Conservation (phyloP, 2,797 vertebrate species). For the Phoebastria nigripes region DNA sequence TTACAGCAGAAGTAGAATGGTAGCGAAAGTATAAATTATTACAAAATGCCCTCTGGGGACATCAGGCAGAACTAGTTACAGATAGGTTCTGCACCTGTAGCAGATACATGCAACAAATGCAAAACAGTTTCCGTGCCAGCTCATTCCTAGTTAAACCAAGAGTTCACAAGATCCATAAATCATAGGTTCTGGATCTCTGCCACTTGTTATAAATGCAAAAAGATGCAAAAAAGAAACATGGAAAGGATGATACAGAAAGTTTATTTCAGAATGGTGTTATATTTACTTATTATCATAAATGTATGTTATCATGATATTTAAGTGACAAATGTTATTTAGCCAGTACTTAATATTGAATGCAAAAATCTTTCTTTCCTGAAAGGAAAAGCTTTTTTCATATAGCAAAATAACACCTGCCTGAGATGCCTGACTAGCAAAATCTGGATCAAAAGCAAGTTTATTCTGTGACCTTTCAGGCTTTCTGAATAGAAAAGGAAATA, state of each 20-base stretch:
- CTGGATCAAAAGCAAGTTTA: not conserved
- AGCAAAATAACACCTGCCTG: not conserved
- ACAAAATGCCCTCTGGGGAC: not conserved
- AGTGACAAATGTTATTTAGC: not conserved
- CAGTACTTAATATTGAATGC: not conserved
- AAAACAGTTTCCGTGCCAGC: not conserved
- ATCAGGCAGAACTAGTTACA: not conserved
- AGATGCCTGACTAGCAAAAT: not conserved
- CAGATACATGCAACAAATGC: constrained; percentile 7
- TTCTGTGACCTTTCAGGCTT: not conserved
- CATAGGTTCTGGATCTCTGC: not conserved
- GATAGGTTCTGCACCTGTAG: constrained; percentile 12
- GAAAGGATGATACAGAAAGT: not conserved
- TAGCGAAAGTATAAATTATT: constrained; percentile 34
- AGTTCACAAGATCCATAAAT: not conserved
- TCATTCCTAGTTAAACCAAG: not conserved
- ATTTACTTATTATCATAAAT: not conserved
- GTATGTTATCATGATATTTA: not conserved
- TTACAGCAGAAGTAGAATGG: constrained; percentile 22
- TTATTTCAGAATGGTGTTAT: not conserved
- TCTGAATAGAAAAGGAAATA: not conserved
- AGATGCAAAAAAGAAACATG: not conserved
- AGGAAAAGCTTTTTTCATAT: not conserved
- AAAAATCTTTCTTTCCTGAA: not conserved
- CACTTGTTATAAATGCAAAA: not conserved